phyloP scores from a whole-genome alignment of 2,113 vertebrate species.

The Eulemur rufifrons region DNA sequence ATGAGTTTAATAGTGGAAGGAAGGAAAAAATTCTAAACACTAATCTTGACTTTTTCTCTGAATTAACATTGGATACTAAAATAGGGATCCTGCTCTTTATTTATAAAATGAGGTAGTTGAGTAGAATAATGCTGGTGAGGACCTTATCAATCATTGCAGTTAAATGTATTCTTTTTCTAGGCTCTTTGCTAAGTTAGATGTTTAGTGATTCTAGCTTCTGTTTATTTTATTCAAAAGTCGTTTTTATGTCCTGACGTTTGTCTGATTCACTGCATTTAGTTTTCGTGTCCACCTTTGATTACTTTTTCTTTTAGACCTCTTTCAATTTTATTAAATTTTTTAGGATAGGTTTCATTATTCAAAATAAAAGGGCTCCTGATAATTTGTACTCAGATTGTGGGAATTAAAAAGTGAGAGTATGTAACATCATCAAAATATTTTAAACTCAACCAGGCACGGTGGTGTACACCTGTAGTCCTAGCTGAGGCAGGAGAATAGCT shows the following conservation, averaged over 20 bases:
- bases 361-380: conserved; percentile 32
- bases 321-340: conserved; percentile 25
- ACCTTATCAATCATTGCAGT: not conserved
- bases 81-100: not conserved
- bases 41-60: not conserved
- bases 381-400: conserved; percentile 2
- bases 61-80: not conserved
- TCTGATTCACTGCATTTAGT: not conserved
- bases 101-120: not conserved
- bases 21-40: not conserved
- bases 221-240: conserved; percentile 13
- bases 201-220: not conserved
- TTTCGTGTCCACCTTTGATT: conserved; percentile 4
- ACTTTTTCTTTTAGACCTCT: not conserved
- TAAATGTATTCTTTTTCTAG: not conserved
- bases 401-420: not conserved
- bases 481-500: too few species aligned
- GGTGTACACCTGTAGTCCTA: too few species aligned
- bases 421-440: conserved; percentile 15
- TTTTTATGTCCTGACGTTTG: not conserved
- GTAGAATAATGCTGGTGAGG: not conserved
- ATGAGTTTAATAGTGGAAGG: not conserved
- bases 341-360: not conserved
- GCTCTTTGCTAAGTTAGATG: not conserved
- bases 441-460: not conserved